These are phyloP conservation scores for Varroa destructor DNA, from an alignment of 1,140 invertebrate species.

Conservation along the genomic window DNA sequence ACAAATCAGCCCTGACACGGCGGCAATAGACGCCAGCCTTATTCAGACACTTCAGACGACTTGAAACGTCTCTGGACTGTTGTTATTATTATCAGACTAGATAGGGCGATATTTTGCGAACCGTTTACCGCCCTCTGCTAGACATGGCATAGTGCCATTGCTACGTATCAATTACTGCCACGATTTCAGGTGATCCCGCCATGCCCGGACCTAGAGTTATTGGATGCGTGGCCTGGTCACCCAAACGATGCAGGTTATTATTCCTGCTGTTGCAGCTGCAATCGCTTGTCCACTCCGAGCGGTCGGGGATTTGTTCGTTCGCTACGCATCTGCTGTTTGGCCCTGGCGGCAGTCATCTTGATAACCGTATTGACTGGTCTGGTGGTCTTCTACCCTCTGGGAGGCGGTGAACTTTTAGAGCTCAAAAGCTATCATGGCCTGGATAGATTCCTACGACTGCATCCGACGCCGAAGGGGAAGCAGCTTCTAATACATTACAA, in stretches of 20 bases:
- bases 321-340: constrained; percentile 7
- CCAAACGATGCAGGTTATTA: not conserved
- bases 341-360: constrained; percentile 9
- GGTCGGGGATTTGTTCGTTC: not conserved
- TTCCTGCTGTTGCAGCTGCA: no score
- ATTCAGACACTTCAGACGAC: no score
- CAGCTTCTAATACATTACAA: constrained; percentile 18
- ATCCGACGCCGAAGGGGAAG: constrained; percentile 6
- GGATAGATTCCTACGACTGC: constrained; percentile 3
- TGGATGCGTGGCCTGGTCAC: constrained; percentile 7
- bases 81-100: no score
- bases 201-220: constrained; percentile 4
- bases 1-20: no score
- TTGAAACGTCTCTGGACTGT: no score
- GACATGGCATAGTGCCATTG: no score
- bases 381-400: constrained; percentile 14
- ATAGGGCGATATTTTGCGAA: no score
- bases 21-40: no score
- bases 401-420: constrained; percentile 18
- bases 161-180: no score
- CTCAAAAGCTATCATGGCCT: not conserved
- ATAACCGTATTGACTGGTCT: not conserved
- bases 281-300: no score
- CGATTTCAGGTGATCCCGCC: constrained; percentile 17
- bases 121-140: no score